These are phyloP conservation scores for Tetragnatha versicolor DNA, from an alignment of 1,140 invertebrate species.

Conservation along the genomic window DNA sequence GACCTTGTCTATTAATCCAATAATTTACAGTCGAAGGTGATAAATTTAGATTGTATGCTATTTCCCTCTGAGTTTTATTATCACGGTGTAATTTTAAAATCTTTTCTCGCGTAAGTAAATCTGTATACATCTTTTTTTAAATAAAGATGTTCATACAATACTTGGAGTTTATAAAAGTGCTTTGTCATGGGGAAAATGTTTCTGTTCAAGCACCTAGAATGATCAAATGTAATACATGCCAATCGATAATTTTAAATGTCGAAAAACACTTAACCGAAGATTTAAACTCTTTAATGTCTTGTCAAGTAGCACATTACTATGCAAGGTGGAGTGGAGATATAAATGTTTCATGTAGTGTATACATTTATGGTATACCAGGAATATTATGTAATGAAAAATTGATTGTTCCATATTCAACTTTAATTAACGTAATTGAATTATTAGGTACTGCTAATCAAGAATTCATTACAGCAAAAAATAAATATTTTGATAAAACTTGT, in stretches of 20 bases:
- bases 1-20: background rate
- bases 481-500: background rate
- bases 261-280: constrained; percentile 5
- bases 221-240: background rate
- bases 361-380: background rate
- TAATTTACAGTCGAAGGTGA: background rate
- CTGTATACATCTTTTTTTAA: background rate
- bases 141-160: constrained; percentile 20
- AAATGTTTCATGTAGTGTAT: background rate
- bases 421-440: background rate
- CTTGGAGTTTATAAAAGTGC: constrained; percentile 1
- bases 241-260: background rate
- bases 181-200: background rate
- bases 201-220: background rate
- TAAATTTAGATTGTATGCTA: background rate
- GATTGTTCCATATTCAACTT: background rate
- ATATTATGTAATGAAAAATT: background rate
- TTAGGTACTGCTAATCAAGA: constrained; percentile 1
- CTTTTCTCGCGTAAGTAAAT: background rate
- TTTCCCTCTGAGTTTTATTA: background rate
- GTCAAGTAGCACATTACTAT: constrained; percentile 17
- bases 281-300: background rate
- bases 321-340: background rate
- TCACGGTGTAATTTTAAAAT: background rate
- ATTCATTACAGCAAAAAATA: background rate